Evolutionary conservation across 2,888 invertebrate genomes (phyloP), one percentile per base, ranked within the genome.

Genomic region (Cybosia mesomella): DNA sequence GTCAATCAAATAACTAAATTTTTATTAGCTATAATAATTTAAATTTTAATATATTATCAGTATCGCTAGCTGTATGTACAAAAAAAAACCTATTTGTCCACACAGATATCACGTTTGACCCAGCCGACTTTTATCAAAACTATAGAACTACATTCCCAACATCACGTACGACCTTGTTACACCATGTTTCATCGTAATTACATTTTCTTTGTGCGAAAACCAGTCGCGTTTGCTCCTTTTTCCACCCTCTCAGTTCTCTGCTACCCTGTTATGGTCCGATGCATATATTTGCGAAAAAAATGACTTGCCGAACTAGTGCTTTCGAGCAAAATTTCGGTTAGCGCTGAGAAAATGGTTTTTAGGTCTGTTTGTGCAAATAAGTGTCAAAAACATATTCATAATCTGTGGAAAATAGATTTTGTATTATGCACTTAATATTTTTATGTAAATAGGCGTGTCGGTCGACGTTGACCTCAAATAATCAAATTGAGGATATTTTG

Each of bases 151-250:
- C 28, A 39, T 28, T 32, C 55, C 28, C 68, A 59, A 70, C 68
- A 70, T 73, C 73, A 76, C 74, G 77, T 77, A 65, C 73, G 70
- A 73, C 75, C 69, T 67, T 73, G 74, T 67, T 71, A 68, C 68
- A 73, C 77, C 77, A 79, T 83, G 83, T 83, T 82, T 83, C 82
- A 80, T 72, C 73, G 78, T 86, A 85, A 85, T 85, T 84, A 83
- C 85, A 82, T 85, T 85, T 85, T 83, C 86, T 84, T 84, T 86
- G 85, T 81, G 73, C 74, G 66, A 58, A 65, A 59, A 65, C 74
- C 66, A 64, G 63, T 71, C 62, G 70, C n/a, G 34, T 72, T 72
- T 71, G 66, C 68, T 59, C 39, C 59, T 68, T 77, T 81, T 80
- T 71, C 53, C 66, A 34, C 70, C 36, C 49, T 43, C 64, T 65